phyloP scores from a whole-genome alignment of 2,888 invertebrate genomes.

The Crossocerus cetratus region DNA sequence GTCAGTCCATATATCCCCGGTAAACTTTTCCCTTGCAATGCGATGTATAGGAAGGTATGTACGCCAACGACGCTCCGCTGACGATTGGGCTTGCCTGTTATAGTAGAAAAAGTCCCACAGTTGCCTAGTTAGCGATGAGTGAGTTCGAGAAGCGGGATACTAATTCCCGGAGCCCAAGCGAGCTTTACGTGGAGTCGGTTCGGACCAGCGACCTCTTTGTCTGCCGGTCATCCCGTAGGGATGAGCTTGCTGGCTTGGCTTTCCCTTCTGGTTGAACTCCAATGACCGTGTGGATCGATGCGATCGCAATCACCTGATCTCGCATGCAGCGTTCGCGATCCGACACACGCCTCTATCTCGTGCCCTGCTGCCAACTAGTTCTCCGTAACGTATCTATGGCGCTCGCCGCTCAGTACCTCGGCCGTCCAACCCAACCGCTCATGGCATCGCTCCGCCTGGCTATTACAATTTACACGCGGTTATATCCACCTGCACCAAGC shows the following conservation, averaged over 20 bases:
- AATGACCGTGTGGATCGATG: conserved; percentile 56
- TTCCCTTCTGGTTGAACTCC: conserved; percentile 42
- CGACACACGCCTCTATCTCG: conserved; percentile 28
- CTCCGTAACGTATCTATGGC: background rate
- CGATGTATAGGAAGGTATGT: no score
- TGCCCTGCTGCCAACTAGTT: background rate
- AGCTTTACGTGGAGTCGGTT: conserved; percentile 25
- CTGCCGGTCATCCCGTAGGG: conserved; percentile 17
- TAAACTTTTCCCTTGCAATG: no score
- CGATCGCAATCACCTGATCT: conserved; percentile 57
- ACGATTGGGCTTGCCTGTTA: no score
- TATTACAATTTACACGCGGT: conserved; percentile 66
- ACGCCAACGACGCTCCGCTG: no score
- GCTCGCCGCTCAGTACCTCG: conserved; percentile 7
- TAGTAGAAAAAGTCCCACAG: background rate
- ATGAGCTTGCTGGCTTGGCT: conserved; percentile 36
- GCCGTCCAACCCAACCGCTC: conserved; percentile 6
- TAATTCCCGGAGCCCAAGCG: conserved; percentile 14
- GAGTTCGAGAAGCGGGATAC: background rate
- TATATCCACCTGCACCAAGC: conserved; percentile 59
- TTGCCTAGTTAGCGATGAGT: background rate
- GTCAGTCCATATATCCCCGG: no score
- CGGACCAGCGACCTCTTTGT: conserved; percentile 33
- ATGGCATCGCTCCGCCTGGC: conserved; percentile 35
- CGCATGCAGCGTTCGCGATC: conserved; percentile 56